Conservation (phyloP, 2,113 vertebrate genomes). For the Synchiropus splendidus region DNA sequence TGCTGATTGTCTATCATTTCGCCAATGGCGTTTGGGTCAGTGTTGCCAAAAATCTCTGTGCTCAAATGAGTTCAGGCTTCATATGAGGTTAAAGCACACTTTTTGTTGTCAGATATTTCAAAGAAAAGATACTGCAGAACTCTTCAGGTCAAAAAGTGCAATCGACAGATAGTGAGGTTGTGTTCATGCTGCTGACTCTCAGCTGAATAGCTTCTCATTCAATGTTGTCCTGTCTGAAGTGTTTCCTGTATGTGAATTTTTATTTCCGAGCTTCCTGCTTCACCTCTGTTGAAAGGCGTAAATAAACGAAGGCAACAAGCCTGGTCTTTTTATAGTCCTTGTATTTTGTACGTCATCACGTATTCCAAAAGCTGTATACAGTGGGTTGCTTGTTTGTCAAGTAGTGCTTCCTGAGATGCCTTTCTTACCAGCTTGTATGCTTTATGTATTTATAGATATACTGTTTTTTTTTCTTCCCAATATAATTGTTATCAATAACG, state of each 20-base stretch:
- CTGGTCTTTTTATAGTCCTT: conserved; percentile 18
- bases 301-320: conserved; percentile 27
- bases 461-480: too few relatives aligned
- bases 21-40: too few relatives aligned
- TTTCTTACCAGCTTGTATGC: not conserved
- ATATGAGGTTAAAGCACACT: too few relatives aligned
- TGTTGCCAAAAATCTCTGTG: too few relatives aligned
- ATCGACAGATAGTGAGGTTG: conserved; percentile 18
- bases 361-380: not conserved
- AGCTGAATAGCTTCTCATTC: conserved; percentile 28
- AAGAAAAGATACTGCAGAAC: too few relatives aligned
- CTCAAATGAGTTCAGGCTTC: too few relatives aligned
- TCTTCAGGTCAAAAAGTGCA: conserved; percentile 5
- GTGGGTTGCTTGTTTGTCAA: not conserved
- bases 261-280: conserved; percentile 10
- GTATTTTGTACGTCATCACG: conserved; percentile 2
- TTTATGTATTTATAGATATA: not conserved
- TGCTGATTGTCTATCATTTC: too few relatives aligned
- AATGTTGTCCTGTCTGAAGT: conserved; percentile 15
- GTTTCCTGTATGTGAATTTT: conserved; percentile 2
- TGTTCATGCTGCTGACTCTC: conserved; percentile 41
- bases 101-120: too few relatives aligned
- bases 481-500: too few relatives aligned
- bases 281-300: conserved; percentile 21
- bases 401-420: not conserved